A percentile compares a stretch with the other conserved stretches of the same genome.
Evolutionary conservation across 1,140 invertebrate genomes (phyloP).

Genomic region (Hyles euphorbiae): DNA sequence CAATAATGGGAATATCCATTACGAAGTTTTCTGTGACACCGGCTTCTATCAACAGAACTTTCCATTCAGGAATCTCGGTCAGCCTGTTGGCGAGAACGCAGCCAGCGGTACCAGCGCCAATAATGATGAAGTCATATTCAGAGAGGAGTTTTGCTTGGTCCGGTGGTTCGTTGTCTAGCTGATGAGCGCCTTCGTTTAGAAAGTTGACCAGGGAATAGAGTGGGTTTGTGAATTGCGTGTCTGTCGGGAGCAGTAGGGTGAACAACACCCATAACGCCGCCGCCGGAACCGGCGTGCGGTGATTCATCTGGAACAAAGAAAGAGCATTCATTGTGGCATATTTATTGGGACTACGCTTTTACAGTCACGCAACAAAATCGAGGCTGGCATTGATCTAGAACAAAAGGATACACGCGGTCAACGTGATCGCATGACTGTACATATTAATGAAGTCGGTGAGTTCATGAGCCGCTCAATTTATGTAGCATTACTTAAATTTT

Average conservation of each 20-base stretch:
- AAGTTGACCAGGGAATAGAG: slow-evolving; percentile 55
- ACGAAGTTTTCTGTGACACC: slow-evolving; percentile 81
- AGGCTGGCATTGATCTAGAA: slow-evolving; percentile 8
- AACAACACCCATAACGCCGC: slow-evolving; percentile 44
- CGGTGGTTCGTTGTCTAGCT: slow-evolving; percentile 57
- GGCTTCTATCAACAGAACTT: slow-evolving; percentile 81
- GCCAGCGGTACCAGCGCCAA: slow-evolving; percentile 76
- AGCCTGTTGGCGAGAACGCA: slow-evolving; percentile 79
- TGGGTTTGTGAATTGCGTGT: slow-evolving; percentile 40
- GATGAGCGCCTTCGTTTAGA: slow-evolving; percentile 50
- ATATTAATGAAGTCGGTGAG: slow-evolving; percentile 3
- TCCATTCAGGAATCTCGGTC: slow-evolving; percentile 79
- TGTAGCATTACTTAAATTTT: background rate
- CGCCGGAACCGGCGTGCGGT: slow-evolving; percentile 26
- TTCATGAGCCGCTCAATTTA: slow-evolving; percentile 2
- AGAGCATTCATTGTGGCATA: background rate
- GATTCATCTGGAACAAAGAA: slow-evolving; percentile 48
- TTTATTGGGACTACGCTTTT: too few relatives aligned
- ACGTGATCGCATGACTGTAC: slow-evolving; percentile 12
- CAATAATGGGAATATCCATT: slow-evolving; percentile 81
- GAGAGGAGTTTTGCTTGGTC: slow-evolving; percentile 45
- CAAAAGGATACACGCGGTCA: slow-evolving; percentile 12
- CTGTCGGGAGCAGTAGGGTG: slow-evolving; percentile 29
- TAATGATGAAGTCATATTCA: slow-evolving; percentile 69
- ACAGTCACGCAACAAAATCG: background rate